Evolutionary conservation across 2,113 vertebrate genomes (phyloP).

Genomic region (Mobula birostris): DNA sequence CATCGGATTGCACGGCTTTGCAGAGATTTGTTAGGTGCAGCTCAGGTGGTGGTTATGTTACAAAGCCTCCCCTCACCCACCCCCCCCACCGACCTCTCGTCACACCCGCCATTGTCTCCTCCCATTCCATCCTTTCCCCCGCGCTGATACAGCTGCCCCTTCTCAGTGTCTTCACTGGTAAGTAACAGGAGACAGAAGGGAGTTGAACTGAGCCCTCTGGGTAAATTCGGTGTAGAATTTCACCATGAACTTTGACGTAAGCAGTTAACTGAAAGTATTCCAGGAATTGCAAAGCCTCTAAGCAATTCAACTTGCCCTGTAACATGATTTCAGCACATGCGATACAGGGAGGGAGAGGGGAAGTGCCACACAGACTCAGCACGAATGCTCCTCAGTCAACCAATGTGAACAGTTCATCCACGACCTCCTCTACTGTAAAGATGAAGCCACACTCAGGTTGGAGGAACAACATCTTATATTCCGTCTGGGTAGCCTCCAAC

Average conservation of each 20-base stretch:
- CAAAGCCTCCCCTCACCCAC: too few species aligned
- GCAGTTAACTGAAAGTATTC: not conserved
- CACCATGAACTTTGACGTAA: not conserved
- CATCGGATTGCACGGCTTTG: too few species aligned
- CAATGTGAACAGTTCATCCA: not conserved
- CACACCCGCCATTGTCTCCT: not conserved
- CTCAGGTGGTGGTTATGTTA: too few species aligned
- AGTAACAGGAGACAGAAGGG: not conserved
- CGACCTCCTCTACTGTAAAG: too few species aligned
- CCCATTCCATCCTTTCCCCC: not conserved
- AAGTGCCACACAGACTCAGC: not conserved
- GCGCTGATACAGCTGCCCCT: too few species aligned
- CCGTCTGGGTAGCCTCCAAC: too few species aligned
- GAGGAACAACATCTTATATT: too few species aligned
- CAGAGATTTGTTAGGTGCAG: too few species aligned
- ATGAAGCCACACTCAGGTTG: too few species aligned
- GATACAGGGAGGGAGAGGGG: not conserved
- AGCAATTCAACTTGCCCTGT: not conserved
- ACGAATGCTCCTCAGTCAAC: not conserved
- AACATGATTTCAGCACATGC: not conserved
- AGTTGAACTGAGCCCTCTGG: not conserved
- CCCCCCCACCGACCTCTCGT: too few species aligned
- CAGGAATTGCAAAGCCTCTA: not conserved
- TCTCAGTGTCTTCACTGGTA: not conserved
- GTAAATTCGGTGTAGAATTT: not conserved